phyloP scores from a whole-genome alignment of 1,140 invertebrate genomes.

The Eubasilissa regina region DNA sequence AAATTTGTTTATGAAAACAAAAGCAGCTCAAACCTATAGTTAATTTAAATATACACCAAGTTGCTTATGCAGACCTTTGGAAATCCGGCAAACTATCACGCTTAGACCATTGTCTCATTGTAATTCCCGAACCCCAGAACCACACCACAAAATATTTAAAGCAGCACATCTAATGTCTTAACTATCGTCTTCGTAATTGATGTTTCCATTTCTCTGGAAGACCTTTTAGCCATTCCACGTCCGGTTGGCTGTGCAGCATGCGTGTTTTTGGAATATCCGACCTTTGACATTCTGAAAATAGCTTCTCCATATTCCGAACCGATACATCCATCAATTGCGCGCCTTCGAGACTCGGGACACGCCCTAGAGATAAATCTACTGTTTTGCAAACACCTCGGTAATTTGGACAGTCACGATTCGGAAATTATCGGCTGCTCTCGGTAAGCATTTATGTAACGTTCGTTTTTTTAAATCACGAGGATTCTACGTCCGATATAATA shows the following conservation, averaged over 20 bases:
- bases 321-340: conserved; percentile 53
- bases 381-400: conserved; percentile 56
- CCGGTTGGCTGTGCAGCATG: conserved; percentile 3
- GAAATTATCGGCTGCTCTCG: conserved; percentile 42
- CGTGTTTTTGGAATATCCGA: conserved; percentile 29
- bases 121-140: neutral
- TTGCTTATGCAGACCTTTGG: too few relatives aligned
- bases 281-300: conserved; percentile 43
- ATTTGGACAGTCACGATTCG: conserved; percentile 57
- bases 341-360: conserved; percentile 47
- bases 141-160: neutral
- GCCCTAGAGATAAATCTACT: conserved; percentile 56
- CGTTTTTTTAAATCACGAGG: conserved; percentile 1
- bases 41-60: too few relatives aligned
- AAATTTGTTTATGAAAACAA: too few relatives aligned
- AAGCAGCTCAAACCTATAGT: too few relatives aligned
- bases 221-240: neutral
- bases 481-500: conserved; percentile 1
- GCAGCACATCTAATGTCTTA: neutral
- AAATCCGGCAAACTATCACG: too few relatives aligned
- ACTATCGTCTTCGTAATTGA: conserved; percentile 1
- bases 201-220: neutral
- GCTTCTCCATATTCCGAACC: conserved; percentile 38
- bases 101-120: neutral
- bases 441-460: conserved; percentile 36